A percentile compares a stretch with the other conserved stretches of the same genome.
phyloP scores from a whole-genome alignment of 2,113 vertebrate species.

The Channa argus region DNA sequence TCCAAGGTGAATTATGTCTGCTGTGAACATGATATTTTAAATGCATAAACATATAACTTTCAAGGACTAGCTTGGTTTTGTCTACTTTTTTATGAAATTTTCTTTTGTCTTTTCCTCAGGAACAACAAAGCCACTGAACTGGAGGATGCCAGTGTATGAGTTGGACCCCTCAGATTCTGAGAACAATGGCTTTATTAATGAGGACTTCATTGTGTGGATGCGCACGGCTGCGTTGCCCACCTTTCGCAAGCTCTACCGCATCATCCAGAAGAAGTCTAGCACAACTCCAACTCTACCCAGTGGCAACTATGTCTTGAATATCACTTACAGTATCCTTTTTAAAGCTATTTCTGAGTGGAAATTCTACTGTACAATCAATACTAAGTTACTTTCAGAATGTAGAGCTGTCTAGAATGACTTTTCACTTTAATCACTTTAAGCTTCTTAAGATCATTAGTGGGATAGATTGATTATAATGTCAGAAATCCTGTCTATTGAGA shows the following conservation, averaged over 20 bases:
- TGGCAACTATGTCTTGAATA: slow-evolving; percentile 88
- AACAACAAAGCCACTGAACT: slow-evolving; percentile 92
- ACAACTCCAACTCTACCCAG: slow-evolving; percentile 88
- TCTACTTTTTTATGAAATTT: neutral
- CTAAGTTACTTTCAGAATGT: neutral
- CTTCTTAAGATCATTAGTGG: no score
- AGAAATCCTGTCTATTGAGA: no score
- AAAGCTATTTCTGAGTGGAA: neutral
- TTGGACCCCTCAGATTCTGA: slow-evolving; percentile 85
- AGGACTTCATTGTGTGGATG: slow-evolving; percentile 99
- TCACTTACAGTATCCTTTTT: slow-evolving; percentile 98
- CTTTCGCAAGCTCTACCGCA: slow-evolving; percentile 96
- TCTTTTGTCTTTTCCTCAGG: slow-evolving; percentile 64
- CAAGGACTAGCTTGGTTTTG: slow-evolving; percentile 5
- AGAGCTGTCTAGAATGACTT: neutral
- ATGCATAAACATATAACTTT: neutral
- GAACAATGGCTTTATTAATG: slow-evolving; percentile 97
- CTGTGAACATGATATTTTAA: neutral
- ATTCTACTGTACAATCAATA: neutral
- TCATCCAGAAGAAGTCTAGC: slow-evolving; percentile 88
- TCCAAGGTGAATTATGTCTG: slow-evolving; percentile 86
- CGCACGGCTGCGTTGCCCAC: slow-evolving; percentile 96
- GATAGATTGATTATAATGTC: no score
- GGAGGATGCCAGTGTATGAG: slow-evolving; percentile 89
- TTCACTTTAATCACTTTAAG: neutral